Percentiles rank a stretch among this genome's conserved stretches.
Evolutionary conservation across 2,888 invertebrate genomes (phyloP).

Genomic region (Urechis unicinctus): DNA sequence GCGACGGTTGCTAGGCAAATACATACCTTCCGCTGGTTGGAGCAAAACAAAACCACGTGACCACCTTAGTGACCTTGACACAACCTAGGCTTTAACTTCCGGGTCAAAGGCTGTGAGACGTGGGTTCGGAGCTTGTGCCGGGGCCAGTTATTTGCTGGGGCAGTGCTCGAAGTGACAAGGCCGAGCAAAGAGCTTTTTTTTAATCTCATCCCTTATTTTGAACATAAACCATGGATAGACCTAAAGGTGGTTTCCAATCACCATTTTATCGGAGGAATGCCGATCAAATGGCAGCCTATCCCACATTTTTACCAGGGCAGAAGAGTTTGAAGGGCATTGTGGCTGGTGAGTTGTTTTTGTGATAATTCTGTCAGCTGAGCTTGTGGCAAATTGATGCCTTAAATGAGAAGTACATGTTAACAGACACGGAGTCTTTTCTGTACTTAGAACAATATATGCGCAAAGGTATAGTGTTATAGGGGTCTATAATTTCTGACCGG

Average conservation of each 20-base stretch:
- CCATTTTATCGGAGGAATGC: conserved; percentile 25
- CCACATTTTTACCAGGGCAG: conserved; percentile 8
- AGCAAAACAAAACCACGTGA: not conserved
- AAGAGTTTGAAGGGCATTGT: conserved; percentile 16
- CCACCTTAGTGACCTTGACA: not conserved
- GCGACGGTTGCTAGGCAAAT: conserved; percentile 1
- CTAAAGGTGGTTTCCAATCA: conserved; percentile 16
- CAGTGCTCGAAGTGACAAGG: too few relatives aligned
- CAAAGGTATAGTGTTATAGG: too few relatives aligned
- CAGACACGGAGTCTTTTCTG: too few relatives aligned
- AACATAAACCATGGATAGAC: conserved; percentile 24
- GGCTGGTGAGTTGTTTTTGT: conserved; percentile 8
- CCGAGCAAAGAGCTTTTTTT: too few relatives aligned
- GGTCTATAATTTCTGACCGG: too few relatives aligned
- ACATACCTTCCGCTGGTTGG: not conserved
- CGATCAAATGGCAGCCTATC: conserved; percentile 23
- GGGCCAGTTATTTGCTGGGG: too few relatives aligned
- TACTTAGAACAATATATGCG: too few relatives aligned
- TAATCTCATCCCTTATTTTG: too few relatives aligned
- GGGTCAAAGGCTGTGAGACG: not conserved
- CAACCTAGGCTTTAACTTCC: not conserved
- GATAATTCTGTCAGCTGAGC: too few relatives aligned
- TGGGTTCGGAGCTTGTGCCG: not conserved
- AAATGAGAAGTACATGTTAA: too few relatives aligned
- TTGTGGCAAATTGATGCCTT: too few relatives aligned